Evolutionary conservation across 1,140 invertebrate species (phyloP).

Genomic region (Drosophila fuyamai): DNA sequence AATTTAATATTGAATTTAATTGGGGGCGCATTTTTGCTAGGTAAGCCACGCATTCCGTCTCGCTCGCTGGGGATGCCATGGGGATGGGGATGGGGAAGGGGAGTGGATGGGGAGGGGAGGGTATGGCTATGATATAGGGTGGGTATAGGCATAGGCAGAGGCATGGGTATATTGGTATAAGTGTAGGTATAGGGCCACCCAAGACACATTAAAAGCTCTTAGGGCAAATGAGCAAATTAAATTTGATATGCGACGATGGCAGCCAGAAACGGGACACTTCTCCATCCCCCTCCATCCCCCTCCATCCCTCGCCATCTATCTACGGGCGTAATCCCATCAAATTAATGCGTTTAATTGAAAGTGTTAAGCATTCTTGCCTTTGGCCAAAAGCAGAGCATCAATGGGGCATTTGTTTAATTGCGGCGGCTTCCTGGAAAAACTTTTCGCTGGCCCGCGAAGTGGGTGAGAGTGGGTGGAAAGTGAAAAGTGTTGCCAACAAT

Average conservation of each 20-base stretch:
- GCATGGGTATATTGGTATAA: no score
- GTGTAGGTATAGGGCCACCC: constrained; percentile 32
- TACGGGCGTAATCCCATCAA: constrained; percentile 71
- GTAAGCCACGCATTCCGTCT: constrained; percentile 53
- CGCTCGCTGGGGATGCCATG: constrained; percentile 10
- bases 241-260: constrained; percentile 73
- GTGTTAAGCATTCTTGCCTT: constrained; percentile 64
- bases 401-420: constrained; percentile 69
- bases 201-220: constrained; percentile 81
- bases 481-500: constrained; percentile 62
- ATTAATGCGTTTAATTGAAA: constrained; percentile 83
- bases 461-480: constrained; percentile 1
- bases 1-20: constrained; percentile 84
- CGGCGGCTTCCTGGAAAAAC: constrained; percentile 34
- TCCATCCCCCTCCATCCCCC: neutral
- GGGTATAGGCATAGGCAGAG: no score
- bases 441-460: neutral
- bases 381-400: constrained; percentile 12
- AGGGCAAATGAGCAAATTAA: constrained; percentile 83
- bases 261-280: constrained; percentile 12
- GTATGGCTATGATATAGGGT: no score
- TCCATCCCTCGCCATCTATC: constrained; percentile 7
- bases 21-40: constrained; percentile 78
- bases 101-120: constrained; percentile 1
- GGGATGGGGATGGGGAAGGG: no score